Evolutionary conservation across 2,797 vertebrate genomes (phyloP), one percentile per base, ranked within the genome.

Genomic region (Amblyopsis hoosieri): DNA sequence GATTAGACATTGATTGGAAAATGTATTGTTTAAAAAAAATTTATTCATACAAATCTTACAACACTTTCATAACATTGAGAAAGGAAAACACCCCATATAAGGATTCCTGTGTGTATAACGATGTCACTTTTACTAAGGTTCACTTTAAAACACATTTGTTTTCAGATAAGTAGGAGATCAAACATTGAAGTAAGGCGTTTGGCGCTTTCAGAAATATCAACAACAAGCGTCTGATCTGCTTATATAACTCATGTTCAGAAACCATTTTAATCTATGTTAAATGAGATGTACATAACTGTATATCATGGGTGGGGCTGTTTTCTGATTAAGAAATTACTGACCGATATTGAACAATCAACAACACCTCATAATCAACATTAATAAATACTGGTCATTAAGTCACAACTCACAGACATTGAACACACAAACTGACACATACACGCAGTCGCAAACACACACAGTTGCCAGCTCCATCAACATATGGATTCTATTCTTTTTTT

Each of bases 41-140:
- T 97, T 98, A 99, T 99, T 98, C 93, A 99, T 98, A 98, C 96
- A 99, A 99, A 98, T 94, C 94, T 95, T 97, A 97, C 96, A 94
- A 98, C 94, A 97, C 95, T 96, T 97, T 92, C 80, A 89, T 87
- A 94, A 98, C 96, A 99, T 94, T 96, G 95, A 96, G 94, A 95
- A 97, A 96, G 92, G 92, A 84, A 80, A 90, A 89, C 93, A 93
- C 80, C 92, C 91, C 81, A 92, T 95, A 81, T 75, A 93, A 93
- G 91, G 94, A 94, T 95, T 91, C 90, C 92, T 92, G 93, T 94
- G 93, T 95, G 92, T 94, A 90, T 91, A 88, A 91, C 54, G 87
- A 91, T 89, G 86, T 81, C 85, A 91, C 89, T 91, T 90, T 81
- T 82, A 90, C 88, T 91, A 88, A 89, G 90, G 87, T 92, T 91